phyloP scores from a whole-genome alignment of 2,113 vertebrate species.

The Nothoprocta perdicaria region DNA sequence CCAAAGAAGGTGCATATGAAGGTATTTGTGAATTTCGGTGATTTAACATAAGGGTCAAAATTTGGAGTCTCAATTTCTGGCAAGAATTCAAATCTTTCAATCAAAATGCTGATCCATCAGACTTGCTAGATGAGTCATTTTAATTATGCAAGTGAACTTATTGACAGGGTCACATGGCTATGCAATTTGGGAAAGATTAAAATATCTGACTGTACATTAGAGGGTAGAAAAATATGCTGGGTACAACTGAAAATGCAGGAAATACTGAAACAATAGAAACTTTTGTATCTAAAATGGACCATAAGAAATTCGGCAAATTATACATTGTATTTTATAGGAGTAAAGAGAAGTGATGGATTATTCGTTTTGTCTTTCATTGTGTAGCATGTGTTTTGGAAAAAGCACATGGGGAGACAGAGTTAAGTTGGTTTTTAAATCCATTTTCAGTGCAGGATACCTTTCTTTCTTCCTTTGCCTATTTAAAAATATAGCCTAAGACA shows the following conservation, averaged over 20 bases:
- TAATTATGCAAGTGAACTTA: slow-evolving; percentile 31
- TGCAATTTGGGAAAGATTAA: slow-evolving; percentile 21
- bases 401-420: background rate
- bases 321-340: background rate
- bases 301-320: background rate
- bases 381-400: background rate
- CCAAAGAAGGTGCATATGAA: rapidly evolving
- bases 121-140: background rate
- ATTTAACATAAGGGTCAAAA: background rate
- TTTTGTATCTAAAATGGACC: background rate
- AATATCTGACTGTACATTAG: background rate
- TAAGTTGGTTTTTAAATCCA: background rate
- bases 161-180: background rate
- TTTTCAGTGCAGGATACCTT: background rate
- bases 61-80: background rate
- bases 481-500: background rate
- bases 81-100: background rate
- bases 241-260: background rate
- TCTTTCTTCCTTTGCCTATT: background rate
- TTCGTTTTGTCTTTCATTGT: background rate
- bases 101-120: slow-evolving; percentile 16
- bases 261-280: background rate
- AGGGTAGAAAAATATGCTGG: background rate
- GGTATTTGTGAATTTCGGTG: background rate
- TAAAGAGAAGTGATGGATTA: background rate